Base-by-base conservation (phyloP, 2,888 invertebrate species). In the Salticus scenicus region DNA sequence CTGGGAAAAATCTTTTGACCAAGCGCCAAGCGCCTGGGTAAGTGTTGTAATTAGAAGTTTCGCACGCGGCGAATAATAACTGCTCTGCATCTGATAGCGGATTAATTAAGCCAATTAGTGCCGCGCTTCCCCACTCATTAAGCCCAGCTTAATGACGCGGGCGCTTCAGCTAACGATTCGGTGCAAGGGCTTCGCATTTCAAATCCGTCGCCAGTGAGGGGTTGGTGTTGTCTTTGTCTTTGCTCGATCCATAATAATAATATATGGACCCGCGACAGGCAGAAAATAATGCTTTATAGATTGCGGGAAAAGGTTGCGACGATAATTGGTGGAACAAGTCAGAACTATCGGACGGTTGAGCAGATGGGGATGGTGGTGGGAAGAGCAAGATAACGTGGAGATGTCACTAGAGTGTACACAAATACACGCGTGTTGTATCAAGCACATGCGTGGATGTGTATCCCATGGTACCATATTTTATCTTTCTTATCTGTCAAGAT, bases 71-170 rank as follows among this genome's bases (percentile, higher is more conserved):
- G 75, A 75, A 67, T 79, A 70, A 86, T 86, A 80, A 80, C 73
- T 86, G 85, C 75, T 67, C 81, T 87, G 86, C 80, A 86, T 86
- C 80, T 82, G 87, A 87, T 87, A 81, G 87, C 77, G 80, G 81
- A 87, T 87, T 87, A 87, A 87, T 87, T 87, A 87, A 87, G 81
- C 81, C 87, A 87, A 87, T 92, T 93, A 89, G 94, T 66, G 94
- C 87, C 94, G 91, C 88, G 94, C 93, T 86, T 93, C 93, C 85
- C 94, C 90, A 88, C 93, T 92, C 89, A 93, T 93, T 89, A 87
- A 77, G 81, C 66, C 72, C 12, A 51, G 76, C 77, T 87, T 87
- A 87, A 87, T 87, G 87, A 87, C 87, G 71, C 73, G 33, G 8
- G 28, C 72, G 20, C 37, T 37, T 37, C 67, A 17, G 41, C 76